Evolutionary conservation across 2,888 invertebrate genomes (phyloP).

Genomic region (Synanthedon vespiformis): DNA sequence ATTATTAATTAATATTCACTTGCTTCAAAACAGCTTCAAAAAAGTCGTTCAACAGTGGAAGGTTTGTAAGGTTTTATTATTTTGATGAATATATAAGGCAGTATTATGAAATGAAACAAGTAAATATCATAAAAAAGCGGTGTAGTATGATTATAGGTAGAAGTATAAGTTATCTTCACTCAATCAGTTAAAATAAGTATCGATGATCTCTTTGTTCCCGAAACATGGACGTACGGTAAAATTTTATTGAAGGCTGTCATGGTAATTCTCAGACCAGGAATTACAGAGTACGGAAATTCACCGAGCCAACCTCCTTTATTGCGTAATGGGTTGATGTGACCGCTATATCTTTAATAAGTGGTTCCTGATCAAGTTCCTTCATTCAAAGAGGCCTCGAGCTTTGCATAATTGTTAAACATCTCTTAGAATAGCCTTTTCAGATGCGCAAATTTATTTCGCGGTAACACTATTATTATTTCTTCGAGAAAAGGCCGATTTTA

Average conservation of each 20-base stretch:
- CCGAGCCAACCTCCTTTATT: constrained; percentile 25
- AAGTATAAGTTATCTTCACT: constrained; percentile 7
- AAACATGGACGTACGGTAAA: constrained; percentile 40
- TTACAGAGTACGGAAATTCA: constrained; percentile 40
- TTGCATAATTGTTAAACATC: constrained; percentile 58
- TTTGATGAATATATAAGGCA: too few species aligned
- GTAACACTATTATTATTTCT: constrained; percentile 2
- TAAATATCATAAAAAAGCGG: too few species aligned
- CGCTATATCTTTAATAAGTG: constrained; percentile 64
- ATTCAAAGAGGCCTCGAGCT: constrained; percentile 31
- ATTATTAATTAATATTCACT: too few species aligned
- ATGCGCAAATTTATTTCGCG: constrained; percentile 8
- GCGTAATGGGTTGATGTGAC: constrained; percentile 54
- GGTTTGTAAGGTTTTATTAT: too few species aligned
- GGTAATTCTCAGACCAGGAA: constrained; percentile 36
- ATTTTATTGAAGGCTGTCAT: constrained; percentile 55
- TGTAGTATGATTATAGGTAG: too few species aligned
- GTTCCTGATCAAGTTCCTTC: constrained; percentile 53
- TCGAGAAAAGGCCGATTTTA: not conserved
- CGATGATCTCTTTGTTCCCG: constrained; percentile 36
- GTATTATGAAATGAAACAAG: too few species aligned
- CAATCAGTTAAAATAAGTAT: constrained; percentile 27
- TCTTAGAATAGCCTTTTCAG: constrained; percentile 15
- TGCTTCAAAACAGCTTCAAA: too few species aligned
- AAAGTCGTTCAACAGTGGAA: constrained; percentile 1